Evolutionary conservation across 1,140 invertebrate species (phyloP).

Genomic region (Eupristina koningsbergeri): DNA sequence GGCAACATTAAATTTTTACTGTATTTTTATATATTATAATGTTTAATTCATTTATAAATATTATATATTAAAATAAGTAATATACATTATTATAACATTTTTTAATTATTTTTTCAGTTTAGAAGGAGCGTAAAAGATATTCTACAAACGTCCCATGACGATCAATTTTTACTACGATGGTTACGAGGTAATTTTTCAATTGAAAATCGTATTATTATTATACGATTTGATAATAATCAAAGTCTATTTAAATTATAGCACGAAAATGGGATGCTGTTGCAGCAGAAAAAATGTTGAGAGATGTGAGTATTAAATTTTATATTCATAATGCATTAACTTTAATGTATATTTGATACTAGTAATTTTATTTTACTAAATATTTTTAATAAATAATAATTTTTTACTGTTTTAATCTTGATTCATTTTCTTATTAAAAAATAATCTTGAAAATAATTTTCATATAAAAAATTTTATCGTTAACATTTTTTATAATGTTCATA

Average conservation of each 20-base stretch:
- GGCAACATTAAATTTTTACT: too few relatives aligned
- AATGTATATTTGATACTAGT: too few relatives aligned
- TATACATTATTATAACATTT: neutral
- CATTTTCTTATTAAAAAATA: too few relatives aligned
- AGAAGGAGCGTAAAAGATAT: constrained; percentile 79
- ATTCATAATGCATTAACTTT: neutral
- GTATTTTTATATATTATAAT: too few relatives aligned
- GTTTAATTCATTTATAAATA: neutral
- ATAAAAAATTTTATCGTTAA: too few relatives aligned
- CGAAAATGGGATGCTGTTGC: constrained; percentile 86
- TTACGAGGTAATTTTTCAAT: constrained; percentile 79
- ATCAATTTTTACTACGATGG: constrained; percentile 86
- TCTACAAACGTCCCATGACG: constrained; percentile 82
- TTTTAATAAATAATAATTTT: too few relatives aligned
- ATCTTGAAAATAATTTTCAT: too few relatives aligned
- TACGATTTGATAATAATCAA: neutral
- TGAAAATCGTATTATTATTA: neutral
- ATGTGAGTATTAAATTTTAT: constrained; percentile 76
- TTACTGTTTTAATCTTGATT: too few relatives aligned
- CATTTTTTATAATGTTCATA: too few relatives aligned
- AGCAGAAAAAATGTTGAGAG: constrained; percentile 89
- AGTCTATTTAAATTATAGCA: constrained; percentile 75
- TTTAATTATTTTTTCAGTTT: constrained; percentile 74
- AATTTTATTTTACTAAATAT: too few relatives aligned
- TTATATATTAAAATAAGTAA: neutral